Base-by-base conservation (phyloP, 2,888 invertebrate genomes). In the Punctoribates punctum region DNA sequence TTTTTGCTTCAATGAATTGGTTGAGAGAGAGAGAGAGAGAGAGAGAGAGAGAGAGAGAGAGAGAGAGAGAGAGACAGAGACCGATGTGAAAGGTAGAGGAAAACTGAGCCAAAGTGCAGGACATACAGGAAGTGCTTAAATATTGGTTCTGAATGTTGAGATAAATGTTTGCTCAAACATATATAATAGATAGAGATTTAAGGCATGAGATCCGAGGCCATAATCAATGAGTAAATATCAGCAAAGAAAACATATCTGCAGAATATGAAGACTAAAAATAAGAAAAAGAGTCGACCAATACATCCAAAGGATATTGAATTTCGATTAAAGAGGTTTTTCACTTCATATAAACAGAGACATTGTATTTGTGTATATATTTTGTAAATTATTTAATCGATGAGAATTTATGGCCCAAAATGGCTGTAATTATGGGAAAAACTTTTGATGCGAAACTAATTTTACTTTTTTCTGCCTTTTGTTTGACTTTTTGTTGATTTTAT, bases 161-260 rank as follows among this genome's bases (percentile, higher is more conserved):
- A 20, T 8, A 60, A 48, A 4, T 48, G 48, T 48, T 48, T 48
- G 48, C 48, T 48, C 48, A 48, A n/a, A 48, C 13, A 42, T n/a
- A 60, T 13, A 6, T 3, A 13, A 9, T 29, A 13, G 13, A 65
- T 34, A 29, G 27, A 5, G n/a, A 29, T 60, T 25, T n/a, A 65
- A 25, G 25, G 29, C 34, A 17, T 27, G 29, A 27, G n/a, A 23
- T 60, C 3, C 20, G 23, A 65, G 25, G 13, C 6, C 25, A 65
- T n/a, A 65, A 65, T 65, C 65, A 65, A 65, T 65, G 23, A 65
- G 65, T 11, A 65, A 65, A 65, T 65, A 65, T 23, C 57, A 57
- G 13, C n/a, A 57, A 3, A 57, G 3, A 57, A 20, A 57, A 57
- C 20, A 57, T 57, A 57, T 48, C 57, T 57, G 9, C 4, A 57